phyloP scores from a whole-genome alignment of 2,113 vertebrate genomes.

The Leptobrachium leishanense region DNA sequence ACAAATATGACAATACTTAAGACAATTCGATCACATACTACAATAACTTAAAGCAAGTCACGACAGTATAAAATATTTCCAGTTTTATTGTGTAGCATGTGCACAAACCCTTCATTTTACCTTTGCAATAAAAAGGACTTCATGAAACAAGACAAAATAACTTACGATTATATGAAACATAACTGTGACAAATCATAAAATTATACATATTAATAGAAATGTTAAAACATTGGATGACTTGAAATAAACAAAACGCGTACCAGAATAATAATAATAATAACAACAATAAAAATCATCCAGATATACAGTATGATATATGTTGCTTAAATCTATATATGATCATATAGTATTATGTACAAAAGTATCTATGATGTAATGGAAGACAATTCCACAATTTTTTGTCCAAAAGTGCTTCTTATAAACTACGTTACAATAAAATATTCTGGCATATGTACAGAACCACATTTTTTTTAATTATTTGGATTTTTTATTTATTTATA shows the following conservation, averaged over 20 bases:
- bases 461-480: conserved; percentile 50
- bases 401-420: conserved; percentile 71
- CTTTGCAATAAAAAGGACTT: conserved; percentile 67
- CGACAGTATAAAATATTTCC: conserved; percentile 56
- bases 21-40: too few species aligned
- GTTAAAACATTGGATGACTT: conserved; percentile 60
- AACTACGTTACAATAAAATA: conserved; percentile 66
- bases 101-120: conserved; percentile 65
- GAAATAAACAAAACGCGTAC: conserved; percentile 59
- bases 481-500: background rate
- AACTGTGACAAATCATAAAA: conserved; percentile 72
- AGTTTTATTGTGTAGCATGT: conserved; percentile 68
- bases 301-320: conserved; percentile 62
- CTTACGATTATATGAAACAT: conserved; percentile 74
- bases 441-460: conserved; percentile 62
- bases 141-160: conserved; percentile 70
- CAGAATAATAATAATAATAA: conserved; percentile 49
- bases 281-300: conserved; percentile 58
- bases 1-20: too few species aligned
- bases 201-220: conserved; percentile 68
- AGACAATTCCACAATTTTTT: conserved; percentile 60
- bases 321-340: conserved; percentile 63
- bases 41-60: background rate
- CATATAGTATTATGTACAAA: conserved; percentile 64
- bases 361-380: conserved; percentile 61